phyloP scores from a whole-genome alignment of 1,140 invertebrate genomes.

The Camponotus vicinus region DNA sequence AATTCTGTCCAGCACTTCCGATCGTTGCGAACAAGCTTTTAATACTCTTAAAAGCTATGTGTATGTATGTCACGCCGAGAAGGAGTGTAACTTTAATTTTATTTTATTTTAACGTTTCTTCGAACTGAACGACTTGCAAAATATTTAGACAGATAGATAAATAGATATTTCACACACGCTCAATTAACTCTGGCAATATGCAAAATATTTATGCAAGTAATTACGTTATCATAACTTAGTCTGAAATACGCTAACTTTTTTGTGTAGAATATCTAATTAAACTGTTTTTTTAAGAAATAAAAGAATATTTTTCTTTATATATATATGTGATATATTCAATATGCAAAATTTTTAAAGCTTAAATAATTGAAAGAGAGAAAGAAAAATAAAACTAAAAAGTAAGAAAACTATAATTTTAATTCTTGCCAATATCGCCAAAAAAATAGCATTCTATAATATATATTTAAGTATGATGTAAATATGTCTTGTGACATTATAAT shows the following conservation, averaged over 20 bases:
- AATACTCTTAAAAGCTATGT: conserved; percentile 12
- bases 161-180: background rate
- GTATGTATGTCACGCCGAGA: background rate
- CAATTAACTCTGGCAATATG: background rate
- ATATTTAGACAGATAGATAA: background rate
- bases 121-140: background rate
- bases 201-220: conserved; percentile 6
- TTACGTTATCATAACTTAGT: background rate
- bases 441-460: too few species aligned
- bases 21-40: conserved; percentile 17
- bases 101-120: background rate
- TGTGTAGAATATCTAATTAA: background rate
- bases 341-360: too few species aligned
- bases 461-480: background rate
- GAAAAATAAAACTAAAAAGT: too few species aligned
- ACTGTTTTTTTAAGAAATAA: background rate
- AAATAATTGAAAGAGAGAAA: too few species aligned
- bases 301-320: background rate
- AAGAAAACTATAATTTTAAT: too few species aligned
- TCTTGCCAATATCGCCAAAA: too few species aligned
- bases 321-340: too few species aligned
- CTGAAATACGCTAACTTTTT: background rate
- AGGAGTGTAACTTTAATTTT: background rate
- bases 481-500: background rate
- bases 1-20: conserved; percentile 30